These are phyloP conservation scores for Eupelmus urozonus DNA, from an alignment of 2,888 invertebrate species.

Conservation along the genomic window DNA sequence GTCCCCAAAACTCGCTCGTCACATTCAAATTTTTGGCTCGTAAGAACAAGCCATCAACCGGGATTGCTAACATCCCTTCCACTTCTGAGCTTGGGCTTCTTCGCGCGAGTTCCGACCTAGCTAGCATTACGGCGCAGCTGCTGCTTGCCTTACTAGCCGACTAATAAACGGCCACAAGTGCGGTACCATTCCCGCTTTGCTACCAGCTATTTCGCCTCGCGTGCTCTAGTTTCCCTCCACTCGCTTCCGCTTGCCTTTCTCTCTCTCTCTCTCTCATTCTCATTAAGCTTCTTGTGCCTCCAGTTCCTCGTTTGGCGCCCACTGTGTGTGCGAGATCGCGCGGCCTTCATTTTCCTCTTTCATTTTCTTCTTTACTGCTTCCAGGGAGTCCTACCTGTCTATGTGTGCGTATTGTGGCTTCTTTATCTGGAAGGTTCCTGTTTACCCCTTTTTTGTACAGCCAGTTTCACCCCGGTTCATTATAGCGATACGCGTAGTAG, in stretches of 20 bases:
- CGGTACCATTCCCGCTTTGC: constrained; percentile 58
- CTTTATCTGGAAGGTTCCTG: too few species aligned
- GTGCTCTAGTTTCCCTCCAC: constrained; percentile 19
- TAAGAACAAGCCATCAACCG: too few species aligned
- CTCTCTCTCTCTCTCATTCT: constrained; percentile 26
- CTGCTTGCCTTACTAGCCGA: constrained; percentile 64
- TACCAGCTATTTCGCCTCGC: constrained; percentile 47
- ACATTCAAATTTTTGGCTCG: too few species aligned
- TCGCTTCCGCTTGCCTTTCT: constrained; percentile 10
- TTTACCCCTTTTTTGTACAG: too few species aligned
- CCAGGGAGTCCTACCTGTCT: neutral
- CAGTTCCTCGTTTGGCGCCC: neutral
- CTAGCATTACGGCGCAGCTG: neutral
- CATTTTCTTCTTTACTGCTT: constrained; percentile 39
- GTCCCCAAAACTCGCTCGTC: too few species aligned
- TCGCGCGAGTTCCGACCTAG: too few species aligned
- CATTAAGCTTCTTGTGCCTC: constrained; percentile 37
- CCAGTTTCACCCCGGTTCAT: too few species aligned
- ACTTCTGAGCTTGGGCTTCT: too few species aligned
- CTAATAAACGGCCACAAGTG: constrained; percentile 66
- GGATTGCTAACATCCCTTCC: too few species aligned
- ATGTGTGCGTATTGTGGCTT: constrained; percentile 7
- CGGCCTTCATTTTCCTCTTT: constrained; percentile 34
- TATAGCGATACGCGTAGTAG: too few species aligned
- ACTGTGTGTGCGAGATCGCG: neutral